Conservation (phyloP, 2,888 invertebrate genomes). For the Pterostichus niger region DNA sequence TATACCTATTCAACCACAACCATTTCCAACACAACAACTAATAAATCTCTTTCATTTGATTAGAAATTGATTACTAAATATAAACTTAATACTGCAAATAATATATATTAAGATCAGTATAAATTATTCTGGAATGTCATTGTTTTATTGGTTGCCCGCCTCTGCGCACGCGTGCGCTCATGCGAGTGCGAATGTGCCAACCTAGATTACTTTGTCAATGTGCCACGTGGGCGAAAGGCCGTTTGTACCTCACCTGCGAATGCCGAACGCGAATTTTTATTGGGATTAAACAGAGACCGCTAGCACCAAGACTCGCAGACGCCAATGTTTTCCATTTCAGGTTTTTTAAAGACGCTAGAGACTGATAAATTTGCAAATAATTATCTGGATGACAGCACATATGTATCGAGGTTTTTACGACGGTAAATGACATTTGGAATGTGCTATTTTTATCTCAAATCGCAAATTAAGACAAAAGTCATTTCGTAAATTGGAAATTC, state of each 20-base stretch:
- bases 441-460: too few relatives aligned
- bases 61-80: conserved; percentile 36
- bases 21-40: background rate
- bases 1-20: conserved; percentile 18
- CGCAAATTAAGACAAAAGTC: too few relatives aligned
- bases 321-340: too few relatives aligned
- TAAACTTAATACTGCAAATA: conserved; percentile 21
- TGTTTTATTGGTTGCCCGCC: conserved; percentile 51
- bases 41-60: conserved; percentile 37
- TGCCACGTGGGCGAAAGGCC: conserved; percentile 42
- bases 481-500: too few relatives aligned
- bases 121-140: conserved; percentile 51
- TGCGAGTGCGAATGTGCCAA: background rate
- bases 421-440: too few relatives aligned
- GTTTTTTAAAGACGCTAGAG: too few relatives aligned
- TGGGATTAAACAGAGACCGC: too few relatives aligned
- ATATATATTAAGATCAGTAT: conserved; percentile 21
- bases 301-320: too few relatives aligned
- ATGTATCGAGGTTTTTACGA: too few relatives aligned
- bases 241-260: conserved; percentile 43
- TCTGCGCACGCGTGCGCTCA: background rate
- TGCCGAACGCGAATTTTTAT: background rate
- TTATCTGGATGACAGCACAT: too few relatives aligned
- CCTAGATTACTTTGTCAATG: conserved; percentile 55
- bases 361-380: too few relatives aligned